Base-by-base conservation (phyloP, 64 coral and sea anemone genomes). In the Montipora sp. region DNA sequence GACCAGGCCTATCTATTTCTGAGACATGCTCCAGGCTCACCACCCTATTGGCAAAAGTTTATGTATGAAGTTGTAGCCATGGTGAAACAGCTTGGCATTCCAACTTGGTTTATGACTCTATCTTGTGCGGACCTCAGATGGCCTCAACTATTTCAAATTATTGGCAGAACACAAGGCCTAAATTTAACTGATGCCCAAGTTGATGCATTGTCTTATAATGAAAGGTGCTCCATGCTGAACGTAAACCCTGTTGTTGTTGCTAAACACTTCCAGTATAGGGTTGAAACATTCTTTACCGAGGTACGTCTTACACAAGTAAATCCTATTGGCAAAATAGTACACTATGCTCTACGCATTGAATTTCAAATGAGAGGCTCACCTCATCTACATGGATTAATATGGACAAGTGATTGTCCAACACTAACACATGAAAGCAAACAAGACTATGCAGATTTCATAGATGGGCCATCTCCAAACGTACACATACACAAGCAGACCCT, bases 361-460 rank as follows among this genome's bases (percentile, higher is more conserved):
- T 92, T 92, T 92, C 80, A 92, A 43, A 92, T 92, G 90, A 81
- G 80, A 77, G 90, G 80, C 12, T 81, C 77, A 14, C 90, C 90
- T 11, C 90, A 92, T 58, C 50, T 92, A 78, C 90, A 92, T 92
- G 90, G 48, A 27, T 74, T 92, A n/a, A 86, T 92, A 83, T 86
- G 80, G 80, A 84, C 79, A 9, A 48, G 13, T 77, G 90, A 92
- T 61, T 85, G 81, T 65, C 65, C 74, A 24, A 88, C 79, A n/a
- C 66, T 93, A 63, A 88, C 92, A 78, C 23, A 15, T 78, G 82
- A 81, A 10, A 93, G 18, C 11, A 73, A 75, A 47, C 51, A 85
- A 81, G 84, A 80, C 75, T 93, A 93, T 22, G 71, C 47, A 88
- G 60, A 88, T 83, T 87, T 66, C 24, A 91, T 91, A 73, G 77